Base-by-base conservation (phyloP, 2,888 invertebrate species). In the Pilophorus perplexus region DNA sequence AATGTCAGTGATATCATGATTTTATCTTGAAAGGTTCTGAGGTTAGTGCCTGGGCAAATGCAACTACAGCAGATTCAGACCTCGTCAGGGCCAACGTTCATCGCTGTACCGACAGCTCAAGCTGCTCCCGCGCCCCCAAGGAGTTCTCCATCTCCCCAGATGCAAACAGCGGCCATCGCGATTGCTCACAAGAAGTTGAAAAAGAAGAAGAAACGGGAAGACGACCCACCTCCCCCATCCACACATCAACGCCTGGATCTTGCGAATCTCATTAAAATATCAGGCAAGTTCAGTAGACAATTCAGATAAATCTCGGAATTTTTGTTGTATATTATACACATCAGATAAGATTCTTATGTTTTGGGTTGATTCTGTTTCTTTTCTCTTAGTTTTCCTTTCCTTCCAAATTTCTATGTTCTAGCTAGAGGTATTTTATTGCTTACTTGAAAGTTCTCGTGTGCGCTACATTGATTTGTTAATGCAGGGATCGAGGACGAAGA, bases 191-290 rank as follows among this genome's bases (percentile, higher is more conserved):
- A 79, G 71, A 79, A 79, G 70, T 77, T 78, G 1, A 83, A 83
- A 73, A 83, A 83, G 73, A 83, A 82, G 74, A 81, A 81, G 71
- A 77, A 80, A 55, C 80, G 79, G 72, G 80, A 80, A 68, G 79
- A 80, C 71, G 80, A 64, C 20, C 64, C 22, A 16, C 52, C 52
- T 16, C 14, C 52, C 20, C 52, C 64, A 18, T 40, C 57, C 22
- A 55, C 66, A 8, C 64, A 64, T 37, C 64, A 64, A 37, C 83
- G 84, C 74, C 76, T 87, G 62, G 87, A 87, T 76, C 80, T 87
- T 72, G 86, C 86, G 60, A 86, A 85, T 76, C 84, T 87, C 38
- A 87, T 87, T 84, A 87, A 87, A 76, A 79, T 87, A 68, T 86
- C 87, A 54, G 85, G 87, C 78, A 70, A 74, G 33, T 12, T n/a